Base-by-base conservation (phyloP, 2,888 invertebrate genomes). In the Pseudoips prasinana region DNA sequence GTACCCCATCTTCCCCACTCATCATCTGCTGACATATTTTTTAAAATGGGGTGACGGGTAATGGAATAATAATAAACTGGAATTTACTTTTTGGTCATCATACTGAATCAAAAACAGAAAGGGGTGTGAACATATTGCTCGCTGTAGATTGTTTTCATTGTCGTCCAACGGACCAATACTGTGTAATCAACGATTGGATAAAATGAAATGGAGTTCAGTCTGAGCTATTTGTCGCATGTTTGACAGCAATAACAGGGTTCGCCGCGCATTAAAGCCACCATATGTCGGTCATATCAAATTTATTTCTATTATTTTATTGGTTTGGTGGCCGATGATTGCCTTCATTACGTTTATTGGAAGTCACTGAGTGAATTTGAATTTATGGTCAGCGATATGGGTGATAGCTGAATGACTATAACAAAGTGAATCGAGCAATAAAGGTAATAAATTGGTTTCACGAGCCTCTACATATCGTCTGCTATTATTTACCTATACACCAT, bases 51-150 rank as follows among this genome's bases (percentile, higher is more conserved):
- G 86, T 73, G 80, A 76, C 71, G 64, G 64, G 67, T 87, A 88
- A 88, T 88, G 87, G 86, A 87, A 87, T 87, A 88, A 88, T 89
- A 89, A 88, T 88, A 88, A 86, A 87, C 86, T 76, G 84, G 82
- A 87, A 87, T 87, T 87, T 82, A 79, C 85, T 86, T 87, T 88
- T 87, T 82, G 87, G 88, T 86, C 85, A 87, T 85, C 82, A 72
- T 67, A 60, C 62, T 73, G 83, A 80, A 82, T 84, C 79, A 77
- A 79, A 83, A 73, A 79, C 72, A 72, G 76, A 83, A 86, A 86
- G 85, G 87, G 88, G 88, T 86, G 87, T 87, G 81, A 88, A 84
- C 83, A 77, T 80, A 81, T 86, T 73, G 79, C 76, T 74, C 65
- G 80, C 64, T 71, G 82, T 73, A 75, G 82, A 78, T 74, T 73